These are phyloP conservation scores for Perizoma flavofasciatum DNA, from an alignment of 2,888 invertebrate species.

Conservation along the genomic window DNA sequence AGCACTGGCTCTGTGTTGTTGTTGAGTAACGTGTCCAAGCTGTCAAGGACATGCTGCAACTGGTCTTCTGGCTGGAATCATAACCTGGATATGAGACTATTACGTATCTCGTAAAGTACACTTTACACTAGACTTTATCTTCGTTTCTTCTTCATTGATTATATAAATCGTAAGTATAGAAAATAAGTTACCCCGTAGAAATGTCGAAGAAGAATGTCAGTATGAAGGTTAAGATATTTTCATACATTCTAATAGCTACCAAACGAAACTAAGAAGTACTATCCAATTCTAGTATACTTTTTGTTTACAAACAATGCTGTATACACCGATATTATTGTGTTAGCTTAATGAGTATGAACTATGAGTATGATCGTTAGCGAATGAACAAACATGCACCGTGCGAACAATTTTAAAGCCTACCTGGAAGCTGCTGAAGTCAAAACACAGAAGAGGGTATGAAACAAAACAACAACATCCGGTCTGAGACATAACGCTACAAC, in stretches of 20 bases:
- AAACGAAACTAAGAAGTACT: too few species aligned
- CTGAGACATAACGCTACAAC: not conserved
- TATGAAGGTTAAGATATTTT: too few species aligned
- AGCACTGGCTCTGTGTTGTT: slow-evolving; percentile 49
- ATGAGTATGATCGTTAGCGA: not conserved
- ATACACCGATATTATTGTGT: not conserved
- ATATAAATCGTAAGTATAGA: too few species aligned
- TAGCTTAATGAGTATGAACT: not conserved
- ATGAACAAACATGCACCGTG: slow-evolving; percentile 2
- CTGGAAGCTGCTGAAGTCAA: too few species aligned
- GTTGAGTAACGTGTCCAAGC: slow-evolving; percentile 57
- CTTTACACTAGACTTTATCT: too few species aligned
- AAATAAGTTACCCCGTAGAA: too few species aligned
- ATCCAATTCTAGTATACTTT: too few species aligned
- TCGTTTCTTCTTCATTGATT: too few species aligned
- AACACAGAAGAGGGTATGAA: not conserved
- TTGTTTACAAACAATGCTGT: not conserved
- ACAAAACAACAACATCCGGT: not conserved
- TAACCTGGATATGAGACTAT: not conserved
- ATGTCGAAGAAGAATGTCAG: too few species aligned
- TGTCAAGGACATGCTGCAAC: slow-evolving; percentile 59
- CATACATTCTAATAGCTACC: too few species aligned
- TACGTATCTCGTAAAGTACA: too few species aligned
- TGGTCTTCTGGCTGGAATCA: slow-evolving; percentile 63
- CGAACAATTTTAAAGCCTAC: not conserved